A percentile compares a stretch with the other conserved stretches of the same genome.
Evolutionary conservation across 1,140 invertebrate genomes (phyloP).

Genomic region (Gonioctena quinquepunctata): DNA sequence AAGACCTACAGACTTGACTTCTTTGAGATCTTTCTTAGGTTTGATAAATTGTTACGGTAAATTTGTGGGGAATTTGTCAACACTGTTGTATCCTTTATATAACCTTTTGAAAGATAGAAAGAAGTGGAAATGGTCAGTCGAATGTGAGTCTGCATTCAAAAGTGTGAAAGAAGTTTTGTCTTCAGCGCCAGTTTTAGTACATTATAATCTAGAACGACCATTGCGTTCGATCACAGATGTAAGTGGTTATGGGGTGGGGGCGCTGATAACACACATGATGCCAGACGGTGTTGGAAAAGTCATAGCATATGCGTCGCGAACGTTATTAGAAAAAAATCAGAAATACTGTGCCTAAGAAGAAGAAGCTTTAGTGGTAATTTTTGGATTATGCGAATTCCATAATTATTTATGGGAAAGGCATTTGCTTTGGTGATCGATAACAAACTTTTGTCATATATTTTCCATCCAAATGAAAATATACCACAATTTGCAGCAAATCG

Average conservation of each 20-base stretch:
- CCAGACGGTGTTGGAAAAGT: conserved; percentile 53
- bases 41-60: conserved; percentile 54
- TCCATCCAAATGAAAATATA: background rate
- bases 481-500: background rate
- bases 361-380: conserved; percentile 52
- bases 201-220: conserved; percentile 52
- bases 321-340: conserved; percentile 55
- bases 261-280: conserved; percentile 54
- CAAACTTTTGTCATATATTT: background rate
- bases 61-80: conserved; percentile 38
- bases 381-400: background rate
- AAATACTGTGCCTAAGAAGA: conserved; percentile 62
- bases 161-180: conserved; percentile 41
- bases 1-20: background rate
- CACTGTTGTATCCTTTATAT: conserved; percentile 34
- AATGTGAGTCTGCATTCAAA: conserved; percentile 38
- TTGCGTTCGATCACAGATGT: conserved; percentile 50
- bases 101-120: conserved; percentile 34
- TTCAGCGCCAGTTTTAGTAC: conserved; percentile 47
- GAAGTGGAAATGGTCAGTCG: conserved; percentile 33
- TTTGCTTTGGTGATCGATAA: background rate
- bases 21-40: conserved; percentile 47
- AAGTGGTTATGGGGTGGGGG: conserved; percentile 54
- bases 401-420: background rate
- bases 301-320: conserved; percentile 58